Conservation (phyloP, 1,140 invertebrate species). For the Streblospio benedicti region DNA sequence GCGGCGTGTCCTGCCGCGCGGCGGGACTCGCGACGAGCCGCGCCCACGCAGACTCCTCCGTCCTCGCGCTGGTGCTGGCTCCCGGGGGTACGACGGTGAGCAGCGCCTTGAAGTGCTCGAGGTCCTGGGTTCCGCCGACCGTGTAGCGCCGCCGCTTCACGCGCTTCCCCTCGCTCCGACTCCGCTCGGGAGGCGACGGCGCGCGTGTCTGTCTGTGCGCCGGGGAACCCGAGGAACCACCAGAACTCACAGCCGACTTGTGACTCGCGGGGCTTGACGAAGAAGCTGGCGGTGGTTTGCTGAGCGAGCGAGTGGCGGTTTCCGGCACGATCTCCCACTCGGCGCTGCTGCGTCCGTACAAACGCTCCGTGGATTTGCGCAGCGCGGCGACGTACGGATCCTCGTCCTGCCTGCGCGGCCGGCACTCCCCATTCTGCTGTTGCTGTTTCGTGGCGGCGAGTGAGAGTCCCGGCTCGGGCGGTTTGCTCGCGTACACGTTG, state of each 20-base stretch:
- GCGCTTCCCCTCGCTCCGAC: slow-evolving; percentile 51
- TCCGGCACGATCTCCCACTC: too few species aligned
- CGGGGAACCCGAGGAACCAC: too few species aligned
- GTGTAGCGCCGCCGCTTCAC: slow-evolving; percentile 63
- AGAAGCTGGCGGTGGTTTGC: too few species aligned
- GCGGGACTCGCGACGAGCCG: too few species aligned
- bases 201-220: not conserved
- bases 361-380: slow-evolving; percentile 3
- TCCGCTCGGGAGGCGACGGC: not conserved
- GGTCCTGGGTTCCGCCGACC: slow-evolving; percentile 80
- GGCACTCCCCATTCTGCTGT: not conserved
- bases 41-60: slow-evolving; percentile 45
- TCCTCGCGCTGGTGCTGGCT: slow-evolving; percentile 3
- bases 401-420: slow-evolving; percentile 17
- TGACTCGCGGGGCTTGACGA: too few species aligned
- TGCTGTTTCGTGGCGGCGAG: too few species aligned
- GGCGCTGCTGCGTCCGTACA: not conserved
- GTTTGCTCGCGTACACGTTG: too few species aligned
- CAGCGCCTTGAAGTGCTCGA: slow-evolving; percentile 57
- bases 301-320: too few species aligned
- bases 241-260: too few species aligned
- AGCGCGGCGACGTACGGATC: not conserved
- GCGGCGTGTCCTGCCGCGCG: too few species aligned
- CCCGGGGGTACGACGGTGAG: slow-evolving; percentile 40
- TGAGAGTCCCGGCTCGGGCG: too few species aligned